Evolutionary conservation across 2,888 invertebrate genomes (phyloP), one percentile per base, ranked within the genome.

Genomic region (Ypsolopha sequella): DNA sequence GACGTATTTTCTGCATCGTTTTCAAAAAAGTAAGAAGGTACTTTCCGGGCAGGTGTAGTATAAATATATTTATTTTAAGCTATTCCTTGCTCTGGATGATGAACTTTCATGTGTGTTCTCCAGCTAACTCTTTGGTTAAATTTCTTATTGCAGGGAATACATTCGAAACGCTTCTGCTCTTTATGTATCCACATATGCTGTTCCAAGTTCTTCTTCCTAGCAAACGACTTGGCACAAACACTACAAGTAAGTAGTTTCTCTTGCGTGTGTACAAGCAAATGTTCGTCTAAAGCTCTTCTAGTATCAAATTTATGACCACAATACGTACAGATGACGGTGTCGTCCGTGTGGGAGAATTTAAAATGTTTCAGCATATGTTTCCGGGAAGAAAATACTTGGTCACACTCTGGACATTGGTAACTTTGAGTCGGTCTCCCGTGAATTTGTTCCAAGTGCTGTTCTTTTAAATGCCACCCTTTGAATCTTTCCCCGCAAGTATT

Each of bases 51-150:
- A n/a, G n/a, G n/a, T n/a, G n/a, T n/a, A n/a, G n/a, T n/a, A n/a
- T n/a, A n/a, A n/a, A n/a, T 38, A n/a, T n/a, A n/a, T n/a, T n/a
- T n/a, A n/a, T 34, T 41, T 52, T 36, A 52, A 10, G 61, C 55
- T 51, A 59, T 11, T 9, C 43, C 58, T 41, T 66, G 52, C 38
- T 74, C 76, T 0, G 78, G 76, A 56, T 80, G 80, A 33, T 73
- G 65, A 0, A 73, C 64, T 49, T 71, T 72, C 72, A 76, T 73
- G 58, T 76, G 76, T 6, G 64, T 63, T 52, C 70, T 67, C 68
- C 71, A 74, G 50, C 70, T 67, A 1, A 71, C 65, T 51, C 45
- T 13, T 33, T 54, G 54, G 14, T 52, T 52, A 36, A 54, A 54
- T n/a, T 52, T 62, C 45, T 68, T 72, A 51, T 63, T 60, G 47